A percentile compares a stretch with the other conserved stretches of the same genome.
Conservation (phyloP, 1,140 invertebrate genomes). For the Bombus fervidus region DNA sequence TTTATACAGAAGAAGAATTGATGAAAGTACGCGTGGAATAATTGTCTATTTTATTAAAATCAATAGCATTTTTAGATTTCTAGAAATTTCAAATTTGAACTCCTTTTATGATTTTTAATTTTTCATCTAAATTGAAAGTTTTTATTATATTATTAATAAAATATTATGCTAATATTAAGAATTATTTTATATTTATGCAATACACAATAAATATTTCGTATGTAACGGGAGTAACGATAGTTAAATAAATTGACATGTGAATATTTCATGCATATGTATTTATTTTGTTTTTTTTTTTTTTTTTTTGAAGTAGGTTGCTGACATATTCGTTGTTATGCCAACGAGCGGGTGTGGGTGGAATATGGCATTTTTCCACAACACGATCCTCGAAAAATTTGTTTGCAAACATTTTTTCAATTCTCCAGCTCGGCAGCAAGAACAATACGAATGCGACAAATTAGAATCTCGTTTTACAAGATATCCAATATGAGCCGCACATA, state of each 20-base stretch:
- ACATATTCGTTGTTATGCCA: neutral
- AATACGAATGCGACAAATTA: neutral
- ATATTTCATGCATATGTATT: neutral
- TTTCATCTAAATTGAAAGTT: too few relatives aligned
- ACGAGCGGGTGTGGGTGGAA: neutral
- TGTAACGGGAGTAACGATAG: neutral
- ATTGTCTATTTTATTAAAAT: too few relatives aligned
- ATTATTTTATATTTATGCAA: neutral
- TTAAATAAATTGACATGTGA: neutral
- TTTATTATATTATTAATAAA: neutral
- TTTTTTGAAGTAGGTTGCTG: neutral
- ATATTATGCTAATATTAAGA: neutral
- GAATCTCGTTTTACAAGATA: neutral
- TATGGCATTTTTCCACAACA: neutral
- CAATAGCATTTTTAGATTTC: too few relatives aligned
- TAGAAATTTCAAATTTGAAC: too few relatives aligned
- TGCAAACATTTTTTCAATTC: neutral
- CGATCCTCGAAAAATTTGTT: neutral
- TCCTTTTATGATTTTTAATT: too few relatives aligned
- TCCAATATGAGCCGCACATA: neutral
- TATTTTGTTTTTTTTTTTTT: neutral
- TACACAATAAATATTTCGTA: neutral
- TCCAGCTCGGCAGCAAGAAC: too few relatives aligned
- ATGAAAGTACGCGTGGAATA: too few relatives aligned
- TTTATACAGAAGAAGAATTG: neutral